These are phyloP conservation scores for Diarsia mendica DNA, from an alignment of 2,888 invertebrate species.

Conservation along the genomic window DNA sequence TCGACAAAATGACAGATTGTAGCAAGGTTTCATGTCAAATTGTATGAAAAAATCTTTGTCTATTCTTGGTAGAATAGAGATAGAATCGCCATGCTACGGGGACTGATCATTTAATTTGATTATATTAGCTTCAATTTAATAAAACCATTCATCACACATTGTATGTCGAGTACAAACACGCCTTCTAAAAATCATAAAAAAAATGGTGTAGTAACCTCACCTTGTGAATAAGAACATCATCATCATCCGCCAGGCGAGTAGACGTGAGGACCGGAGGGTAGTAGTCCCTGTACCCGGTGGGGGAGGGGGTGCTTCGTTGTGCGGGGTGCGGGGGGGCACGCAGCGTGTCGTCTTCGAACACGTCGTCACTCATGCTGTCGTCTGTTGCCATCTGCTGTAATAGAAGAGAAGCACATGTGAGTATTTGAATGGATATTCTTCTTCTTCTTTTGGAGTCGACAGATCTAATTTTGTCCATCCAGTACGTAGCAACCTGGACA, in stretches of 20 bases:
- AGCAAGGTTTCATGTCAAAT: no score
- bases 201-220: constrained; percentile 75
- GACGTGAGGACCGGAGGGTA: constrained; percentile 93
- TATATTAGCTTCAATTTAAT: not conserved
- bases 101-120: no score
- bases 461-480: no score
- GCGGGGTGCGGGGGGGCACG: constrained; percentile 81
- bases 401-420: constrained; percentile 13
- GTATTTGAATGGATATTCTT: no score
- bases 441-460: no score
- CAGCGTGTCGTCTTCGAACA: constrained; percentile 92
- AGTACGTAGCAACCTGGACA: no score
- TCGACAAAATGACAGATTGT: no score
- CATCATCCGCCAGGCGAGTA: constrained; percentile 87
- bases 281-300: constrained; percentile 95
- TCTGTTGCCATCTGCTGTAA: constrained; percentile 91
- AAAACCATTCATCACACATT: not conserved
- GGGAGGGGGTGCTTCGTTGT: constrained; percentile 91
- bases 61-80: no score
- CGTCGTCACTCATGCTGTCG: constrained; percentile 96
- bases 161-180: not conserved
- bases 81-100: no score
- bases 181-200: not conserved
- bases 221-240: constrained; percentile 92
- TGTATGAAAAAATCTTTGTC: no score